Evolutionary conservation across 2,113 vertebrate genomes (phyloP).

Genomic region (Misgurnus anguillicaudatus): DNA sequence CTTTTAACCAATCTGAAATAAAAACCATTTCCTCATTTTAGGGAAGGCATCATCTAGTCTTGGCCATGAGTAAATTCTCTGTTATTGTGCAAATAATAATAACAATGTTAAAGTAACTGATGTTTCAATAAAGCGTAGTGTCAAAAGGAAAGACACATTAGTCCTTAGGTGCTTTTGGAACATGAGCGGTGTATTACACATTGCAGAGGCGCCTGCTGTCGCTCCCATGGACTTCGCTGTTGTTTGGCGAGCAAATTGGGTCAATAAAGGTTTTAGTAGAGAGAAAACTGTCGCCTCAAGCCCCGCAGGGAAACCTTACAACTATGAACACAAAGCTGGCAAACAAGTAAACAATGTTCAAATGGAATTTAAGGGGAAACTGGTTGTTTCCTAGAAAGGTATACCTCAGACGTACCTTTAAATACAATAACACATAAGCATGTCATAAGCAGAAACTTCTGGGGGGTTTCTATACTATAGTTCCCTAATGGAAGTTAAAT

Average conservation of each 20-base stretch:
- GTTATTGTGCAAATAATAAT: constrained; percentile 13
- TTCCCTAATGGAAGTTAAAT: background rate
- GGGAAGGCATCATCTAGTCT: constrained; percentile 42
- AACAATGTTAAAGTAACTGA: constrained; percentile 15
- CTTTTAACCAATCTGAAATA: constrained; percentile 47
- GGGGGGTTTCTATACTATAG: background rate
- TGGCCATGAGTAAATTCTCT: background rate
- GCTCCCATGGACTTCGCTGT: constrained; percentile 25
- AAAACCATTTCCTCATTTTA: constrained; percentile 50
- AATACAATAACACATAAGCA: background rate
- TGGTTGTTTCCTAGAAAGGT: background rate
- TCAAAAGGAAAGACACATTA: constrained; percentile 12
- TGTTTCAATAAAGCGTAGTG: constrained; percentile 23
- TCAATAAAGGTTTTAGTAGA: constrained; percentile 39
- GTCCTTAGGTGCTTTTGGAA: constrained; percentile 18
- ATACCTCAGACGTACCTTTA: background rate
- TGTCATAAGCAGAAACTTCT: background rate
- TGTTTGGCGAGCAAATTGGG: constrained; percentile 39
- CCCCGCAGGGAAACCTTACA: background rate
- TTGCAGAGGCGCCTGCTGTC: constrained; percentile 2
- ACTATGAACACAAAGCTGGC: constrained; percentile 22
- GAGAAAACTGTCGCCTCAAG: constrained; percentile 7
- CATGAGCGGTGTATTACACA: constrained; percentile 14
- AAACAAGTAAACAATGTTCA: constrained; percentile 33
- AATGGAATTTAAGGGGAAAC: constrained; percentile 8